phyloP scores from a whole-genome alignment of 1,140 invertebrate species.

The Ruditapes philippinarum region DNA sequence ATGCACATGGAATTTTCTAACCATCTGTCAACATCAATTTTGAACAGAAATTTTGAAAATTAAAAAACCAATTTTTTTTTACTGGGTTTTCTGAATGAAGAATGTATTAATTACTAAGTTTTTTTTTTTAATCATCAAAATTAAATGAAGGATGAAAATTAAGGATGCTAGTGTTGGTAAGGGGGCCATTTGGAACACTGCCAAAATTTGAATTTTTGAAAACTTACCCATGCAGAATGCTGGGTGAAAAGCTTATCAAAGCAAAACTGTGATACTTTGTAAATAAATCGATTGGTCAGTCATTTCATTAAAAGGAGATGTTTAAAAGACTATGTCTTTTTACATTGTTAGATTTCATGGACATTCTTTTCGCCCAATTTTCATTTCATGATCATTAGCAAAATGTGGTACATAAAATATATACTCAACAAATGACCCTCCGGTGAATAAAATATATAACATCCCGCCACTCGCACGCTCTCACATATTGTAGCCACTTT shows the following conservation, averaged over 20 bases:
- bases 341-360: background rate
- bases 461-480: too few species aligned
- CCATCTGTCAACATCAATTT: too few species aligned
- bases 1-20: too few species aligned
- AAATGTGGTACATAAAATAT: background rate
- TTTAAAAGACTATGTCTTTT: background rate
- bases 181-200: conserved; percentile 56
- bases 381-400: conserved; percentile 32
- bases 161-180: conserved; percentile 19
- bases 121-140: too few species aligned
- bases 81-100: too few species aligned
- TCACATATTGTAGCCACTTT: conserved; percentile 10
- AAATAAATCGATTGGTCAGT: conserved; percentile 58
- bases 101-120: too few species aligned
- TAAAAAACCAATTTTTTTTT: too few species aligned
- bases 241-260: conserved; percentile 68
- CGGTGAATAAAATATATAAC: conserved; percentile 4
- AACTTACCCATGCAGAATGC: conserved; percentile 38
- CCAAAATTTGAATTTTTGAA: conserved; percentile 67
- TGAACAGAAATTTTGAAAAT: too few species aligned
- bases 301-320: background rate
- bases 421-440: background rate
- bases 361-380: conserved; percentile 33
- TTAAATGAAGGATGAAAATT: background rate
- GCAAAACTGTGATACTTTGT: conserved; percentile 73